Evolutionary conservation across 2,888 invertebrate genomes (phyloP), one percentile per base, ranked within the genome.

Genomic region (Aromia moschata): DNA sequence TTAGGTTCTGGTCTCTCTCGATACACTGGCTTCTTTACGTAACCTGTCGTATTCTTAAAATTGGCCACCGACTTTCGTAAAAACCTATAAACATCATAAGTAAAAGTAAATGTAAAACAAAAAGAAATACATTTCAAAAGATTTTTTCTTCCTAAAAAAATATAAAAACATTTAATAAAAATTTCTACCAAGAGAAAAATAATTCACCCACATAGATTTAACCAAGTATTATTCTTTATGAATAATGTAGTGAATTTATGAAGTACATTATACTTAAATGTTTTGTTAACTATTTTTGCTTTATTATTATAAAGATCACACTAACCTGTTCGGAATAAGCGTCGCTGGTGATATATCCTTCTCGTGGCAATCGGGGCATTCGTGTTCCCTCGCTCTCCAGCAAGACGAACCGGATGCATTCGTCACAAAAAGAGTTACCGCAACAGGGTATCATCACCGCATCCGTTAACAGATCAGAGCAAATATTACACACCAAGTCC

Each of bases 401-500:
- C 44, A 98, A 82, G 41, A 91, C 89, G 60, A 91, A 91, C 65
- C 97, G 87, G 58, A 97, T 93, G 92, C 99, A 99, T 81, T 98
- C 98, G 81, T 98, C 98, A 81, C 99, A 99, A 83, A 96, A 99
- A 7, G 96, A 96, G 80, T 94, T 94, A 4, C 98, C 98, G 81
- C 99, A 99, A 79, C 98, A 99, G 0, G 96, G 96, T 78, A 97
- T 96, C 88, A 98, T 92, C 18, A 98, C 97, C 31, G 98, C 98
- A 81, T 99, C 98, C 0, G 91, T 89, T 62, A 98, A 86, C 36
- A 98, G 83, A 79, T 96, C 95, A 49, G 93, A 88, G 80, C 99
- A 99, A 56, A 99, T 87, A 56, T 90, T 91, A 82, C 99, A 99
- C 41, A 94, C 83, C 44, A 98, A 83, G 78, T 98, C 97, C 65